A percentile compares a stretch with the other conserved stretches of the same genome.
Conservation (phyloP, 2,888 invertebrate genomes). For the Chromoteleia sp. region DNA sequence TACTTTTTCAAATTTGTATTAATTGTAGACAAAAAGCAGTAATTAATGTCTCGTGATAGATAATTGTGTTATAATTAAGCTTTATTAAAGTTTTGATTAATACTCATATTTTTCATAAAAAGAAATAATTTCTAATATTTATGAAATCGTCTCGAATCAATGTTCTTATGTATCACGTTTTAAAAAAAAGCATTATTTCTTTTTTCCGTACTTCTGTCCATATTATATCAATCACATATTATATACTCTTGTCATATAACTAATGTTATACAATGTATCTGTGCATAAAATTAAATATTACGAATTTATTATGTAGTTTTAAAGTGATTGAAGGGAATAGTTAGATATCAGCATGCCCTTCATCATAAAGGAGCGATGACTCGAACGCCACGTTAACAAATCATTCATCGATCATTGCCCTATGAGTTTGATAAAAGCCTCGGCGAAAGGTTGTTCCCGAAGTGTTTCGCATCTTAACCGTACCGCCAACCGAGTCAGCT, state of each 20-base stretch:
- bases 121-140: too few species aligned
- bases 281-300: conserved; percentile 7
- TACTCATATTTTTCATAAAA: too few species aligned
- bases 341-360: conserved; percentile 61
- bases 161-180: too few species aligned
- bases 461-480: conserved; percentile 68
- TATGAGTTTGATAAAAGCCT: conserved; percentile 73
- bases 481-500: conserved; percentile 70
- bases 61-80: too few species aligned
- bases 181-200: too few species aligned
- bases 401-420: conserved; percentile 73
- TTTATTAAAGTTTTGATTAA: too few species aligned
- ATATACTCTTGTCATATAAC: too few species aligned
- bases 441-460: conserved; percentile 69
- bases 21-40: too few species aligned
- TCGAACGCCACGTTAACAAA: conserved; percentile 68
- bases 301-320: conserved; percentile 19
- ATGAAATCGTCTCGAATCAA: too few species aligned
- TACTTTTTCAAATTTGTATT: too few species aligned
- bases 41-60: too few species aligned
- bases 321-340: conserved; percentile 53
- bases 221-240: not conserved
- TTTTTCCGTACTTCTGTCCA: not conserved
- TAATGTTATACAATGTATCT: not conserved
- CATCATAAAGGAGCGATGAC: conserved; percentile 66